Evolutionary conservation across 1,140 invertebrate species (phyloP).

Genomic region (Macrostomum lignano): DNA sequence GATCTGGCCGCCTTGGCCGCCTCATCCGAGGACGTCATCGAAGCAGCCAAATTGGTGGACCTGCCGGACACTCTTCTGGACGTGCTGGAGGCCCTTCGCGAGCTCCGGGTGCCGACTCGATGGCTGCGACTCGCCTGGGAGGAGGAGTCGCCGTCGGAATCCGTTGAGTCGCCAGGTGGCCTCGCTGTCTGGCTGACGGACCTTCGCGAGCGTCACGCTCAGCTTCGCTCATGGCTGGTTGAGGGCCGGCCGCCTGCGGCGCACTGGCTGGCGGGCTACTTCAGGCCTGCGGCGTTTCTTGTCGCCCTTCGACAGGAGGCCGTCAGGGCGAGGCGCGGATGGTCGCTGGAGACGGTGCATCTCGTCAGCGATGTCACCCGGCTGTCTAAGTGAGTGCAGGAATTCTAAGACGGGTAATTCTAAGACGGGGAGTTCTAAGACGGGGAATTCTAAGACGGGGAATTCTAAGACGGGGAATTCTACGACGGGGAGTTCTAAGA

Average conservation of each 20-base stretch:
- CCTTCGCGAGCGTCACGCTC: conserved; percentile 42
- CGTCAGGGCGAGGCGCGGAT: no score
- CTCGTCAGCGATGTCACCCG: no score
- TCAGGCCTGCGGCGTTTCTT: conserved; percentile 79
- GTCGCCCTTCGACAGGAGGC: conserved; percentile 91
- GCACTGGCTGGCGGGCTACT: conserved; percentile 95
- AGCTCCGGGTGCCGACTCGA: conserved; percentile 58
- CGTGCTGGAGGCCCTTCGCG: conserved; percentile 73
- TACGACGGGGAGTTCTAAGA: no score
- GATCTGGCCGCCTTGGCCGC: conserved; percentile 61
- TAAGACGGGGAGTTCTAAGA: no score
- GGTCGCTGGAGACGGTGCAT: no score
- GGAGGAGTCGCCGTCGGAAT: conserved; percentile 78
- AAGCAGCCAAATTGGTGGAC: conserved; percentile 79
- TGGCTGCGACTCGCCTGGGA: no score
- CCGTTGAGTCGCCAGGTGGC: no score
- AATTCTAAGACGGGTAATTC: no score
- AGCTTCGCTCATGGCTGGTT: conserved; percentile 53
- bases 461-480: no score
- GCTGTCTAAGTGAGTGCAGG: no score
- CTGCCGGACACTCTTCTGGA: conserved; percentile 64
- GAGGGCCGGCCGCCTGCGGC: conserved; percentile 44
- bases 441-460: no score
- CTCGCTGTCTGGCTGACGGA: conserved; percentile 92
- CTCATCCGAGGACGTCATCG: no score